Evolutionary conservation across 35 echinoderm and acorn worm species (phyloP), one percentile per base, ranked within the genome.

Genomic region (Lytechinus variegatus): DNA sequence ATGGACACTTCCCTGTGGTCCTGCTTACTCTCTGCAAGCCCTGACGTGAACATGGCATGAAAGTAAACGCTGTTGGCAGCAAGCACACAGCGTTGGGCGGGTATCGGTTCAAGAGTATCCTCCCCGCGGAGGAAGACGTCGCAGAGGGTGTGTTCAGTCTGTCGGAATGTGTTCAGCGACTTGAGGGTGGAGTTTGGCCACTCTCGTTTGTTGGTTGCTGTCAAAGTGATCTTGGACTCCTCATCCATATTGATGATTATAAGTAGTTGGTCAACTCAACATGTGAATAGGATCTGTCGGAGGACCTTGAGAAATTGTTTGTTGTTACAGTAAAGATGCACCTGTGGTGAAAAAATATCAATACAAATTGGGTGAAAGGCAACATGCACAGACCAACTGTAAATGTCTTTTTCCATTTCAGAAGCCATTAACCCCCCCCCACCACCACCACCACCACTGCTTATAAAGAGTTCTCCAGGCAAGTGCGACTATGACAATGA

Each of bases 31-130:
- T 97, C 97, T 3, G 87, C 92, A 89, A 96, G 94, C n/a, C 96
- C 97, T 4, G 88, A 92, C 1, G 97, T 96, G 61, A 97, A 97
- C 97, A 97, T 97, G 9, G 97, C 94, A 60, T 94, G 94, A 90
- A 97, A 97, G 94, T 96, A 97, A 53, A 95, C 97, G 27, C 97
- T 96, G 11, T 87, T 86, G 24, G 95, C 88, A 3, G 97, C 97
- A 56, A 97, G 94, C 24, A 97, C 94, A 16, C 95, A 96, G 28
- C 89, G 86, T 53, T 97, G 95, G 27, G 97, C 97, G 10, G 58
- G 96, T 6, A 97, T 87, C 1, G 24, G 29, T 27, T 95, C 87
- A 10, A 13, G 9, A 1, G 53, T 19, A 29, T 72, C 94, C 94
- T 86, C 44, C 21, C 79, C 58, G 6, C 44, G 19, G 29, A 96